These are phyloP conservation scores for Sinocyclocheilus rhinocerous DNA, from an alignment of 2,113 vertebrate genomes.

Conservation along the genomic window DNA sequence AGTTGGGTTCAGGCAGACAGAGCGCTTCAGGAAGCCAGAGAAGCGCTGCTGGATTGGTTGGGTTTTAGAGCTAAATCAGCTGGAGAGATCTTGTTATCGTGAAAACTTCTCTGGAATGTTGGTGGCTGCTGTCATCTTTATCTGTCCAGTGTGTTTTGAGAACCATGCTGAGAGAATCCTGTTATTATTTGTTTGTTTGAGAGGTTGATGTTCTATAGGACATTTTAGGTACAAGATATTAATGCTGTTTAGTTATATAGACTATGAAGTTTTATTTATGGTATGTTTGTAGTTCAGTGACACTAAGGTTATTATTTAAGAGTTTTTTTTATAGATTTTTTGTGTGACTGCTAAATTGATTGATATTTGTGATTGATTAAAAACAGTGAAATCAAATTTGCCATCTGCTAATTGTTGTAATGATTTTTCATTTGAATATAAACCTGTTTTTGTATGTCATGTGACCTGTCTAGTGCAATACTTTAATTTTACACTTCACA, in stretches of 20 bases:
- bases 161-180: neutral
- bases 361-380: neutral
- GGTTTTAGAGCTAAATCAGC: constrained; percentile 14
- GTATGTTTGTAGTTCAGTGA: neutral
- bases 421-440: neutral
- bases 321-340: neutral
- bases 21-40: constrained; percentile 4
- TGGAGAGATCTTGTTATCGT: neutral
- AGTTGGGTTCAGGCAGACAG: constrained; percentile 6
- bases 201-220: neutral
- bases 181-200: neutral
- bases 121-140: neutral
- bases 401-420: neutral
- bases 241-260: neutral
- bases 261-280: neutral
- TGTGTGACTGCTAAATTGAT: neutral
- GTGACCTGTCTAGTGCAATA: too few species aligned
- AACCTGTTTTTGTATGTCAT: too few species aligned
- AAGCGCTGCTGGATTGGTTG: constrained; percentile 16
- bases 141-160: neutral
- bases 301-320: neutral
- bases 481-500: neutral
- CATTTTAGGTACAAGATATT: neutral
- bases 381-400: neutral
- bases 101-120: neutral